phyloP scores from a whole-genome alignment of 2,113 vertebrate genomes.

The Bos taurus region ARS-UCD2.0 NC_037350.1:1362501-1363000 shows the following conservation, averaged over 20 bases:
- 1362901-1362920: not conserved
- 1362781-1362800: not conserved
- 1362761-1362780: not conserved
- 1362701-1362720: not conserved
- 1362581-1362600: not conserved
- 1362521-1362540: not conserved
- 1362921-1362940: not conserved
- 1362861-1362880: not conserved
- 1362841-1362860: not conserved
- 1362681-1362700: not conserved
- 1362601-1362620: not conserved
- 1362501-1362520: not conserved
- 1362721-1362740: not conserved
- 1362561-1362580: not conserved
- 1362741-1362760: not conserved
- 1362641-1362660: not conserved
- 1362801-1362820: not conserved
- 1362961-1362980: not conserved
- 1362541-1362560: not conserved
- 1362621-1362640: not conserved
- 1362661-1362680: not conserved
- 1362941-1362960: not conserved
- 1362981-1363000: not conserved
- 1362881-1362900: not conserved
- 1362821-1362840: not conserved